Conservation (phyloP, 2,113 vertebrate genomes). For the Grammomys dolichurus region DNA sequence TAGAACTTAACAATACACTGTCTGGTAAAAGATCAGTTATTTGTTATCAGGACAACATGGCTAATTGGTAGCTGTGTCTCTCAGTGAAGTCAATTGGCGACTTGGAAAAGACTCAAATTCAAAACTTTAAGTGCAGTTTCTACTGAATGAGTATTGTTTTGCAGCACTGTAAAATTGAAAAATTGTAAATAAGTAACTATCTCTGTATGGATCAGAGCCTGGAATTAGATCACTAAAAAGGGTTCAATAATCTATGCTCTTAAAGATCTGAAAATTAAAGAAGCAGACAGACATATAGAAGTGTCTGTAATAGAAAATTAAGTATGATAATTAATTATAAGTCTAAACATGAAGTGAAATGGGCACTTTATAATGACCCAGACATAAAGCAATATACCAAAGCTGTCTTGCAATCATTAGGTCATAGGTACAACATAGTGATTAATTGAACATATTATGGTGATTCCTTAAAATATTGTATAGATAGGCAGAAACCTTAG, state of each 20-base stretch:
- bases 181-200: neutral
- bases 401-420: neutral
- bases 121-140: neutral
- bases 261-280: conserved; percentile 1
- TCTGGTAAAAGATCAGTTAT: accelerated
- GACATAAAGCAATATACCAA: neutral
- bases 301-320: neutral
- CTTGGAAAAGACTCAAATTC: neutral
- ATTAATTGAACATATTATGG: conserved; percentile 29
- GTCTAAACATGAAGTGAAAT: neutral
- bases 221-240: conserved; percentile 10
- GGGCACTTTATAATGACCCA: neutral
- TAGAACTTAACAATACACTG: neutral
- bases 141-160: neutral
- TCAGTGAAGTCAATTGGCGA: neutral
- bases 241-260: neutral
- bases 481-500: neutral
- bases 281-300: neutral
- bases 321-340: neutral
- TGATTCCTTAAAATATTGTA: conserved; percentile 34
- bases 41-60: neutral
- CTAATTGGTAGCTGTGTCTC: neutral
- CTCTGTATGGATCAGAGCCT: neutral
- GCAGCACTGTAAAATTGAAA: neutral
- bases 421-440: neutral